Evolutionary conservation across 2,113 vertebrate species (phyloP).

Genomic region (Myxocyprinus asiaticus): DNA sequence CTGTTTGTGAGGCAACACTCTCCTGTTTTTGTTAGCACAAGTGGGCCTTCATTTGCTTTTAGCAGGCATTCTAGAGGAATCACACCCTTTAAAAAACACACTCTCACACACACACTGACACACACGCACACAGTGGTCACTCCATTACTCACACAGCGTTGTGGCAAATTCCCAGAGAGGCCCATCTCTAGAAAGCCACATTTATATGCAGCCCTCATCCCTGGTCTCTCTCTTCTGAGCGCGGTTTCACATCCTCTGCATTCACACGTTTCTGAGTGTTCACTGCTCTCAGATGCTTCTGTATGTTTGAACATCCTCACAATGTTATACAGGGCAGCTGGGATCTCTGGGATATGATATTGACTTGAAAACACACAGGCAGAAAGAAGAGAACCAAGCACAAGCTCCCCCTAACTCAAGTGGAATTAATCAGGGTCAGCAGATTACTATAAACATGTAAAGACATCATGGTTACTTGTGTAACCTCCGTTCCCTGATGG

Average conservation of each 20-base stretch:
- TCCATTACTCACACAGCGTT: conserved; percentile 18
- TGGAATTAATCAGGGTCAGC: neutral
- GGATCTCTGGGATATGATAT: neutral
- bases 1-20: conserved; percentile 7
- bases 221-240: neutral
- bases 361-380: neutral
- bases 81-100: conserved; percentile 2
- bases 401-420: neutral
- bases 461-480: no score
- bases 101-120: neutral
- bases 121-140: conserved; percentile 13
- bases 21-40: conserved; percentile 20
- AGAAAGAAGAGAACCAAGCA: no score
- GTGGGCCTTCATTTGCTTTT: conserved; percentile 35
- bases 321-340: conserved; percentile 1
- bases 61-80: conserved; percentile 18
- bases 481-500: no score
- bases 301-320: neutral
- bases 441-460: neutral
- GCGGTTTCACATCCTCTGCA: conserved; percentile 8
- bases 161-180: conserved; percentile 36
- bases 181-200: conserved; percentile 26
- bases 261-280: conserved; percentile 8
- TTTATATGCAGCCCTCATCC: conserved; percentile 28
- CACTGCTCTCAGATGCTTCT: neutral